Evolutionary conservation across 1,140 invertebrate species (phyloP).

Genomic region (Chymomyza costata): DNA sequence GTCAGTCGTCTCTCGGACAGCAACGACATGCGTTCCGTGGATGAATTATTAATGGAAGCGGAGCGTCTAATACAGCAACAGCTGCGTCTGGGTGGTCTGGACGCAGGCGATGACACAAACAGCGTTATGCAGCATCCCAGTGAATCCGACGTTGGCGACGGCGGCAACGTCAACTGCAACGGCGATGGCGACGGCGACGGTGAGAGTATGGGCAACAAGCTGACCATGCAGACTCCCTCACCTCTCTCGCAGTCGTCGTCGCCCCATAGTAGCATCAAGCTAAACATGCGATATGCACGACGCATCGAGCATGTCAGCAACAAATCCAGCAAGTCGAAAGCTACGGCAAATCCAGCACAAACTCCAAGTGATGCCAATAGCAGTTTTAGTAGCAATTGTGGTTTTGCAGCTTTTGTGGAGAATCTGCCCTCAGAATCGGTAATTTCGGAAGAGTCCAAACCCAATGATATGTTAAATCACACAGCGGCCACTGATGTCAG

Average conservation of each 20-base stretch:
- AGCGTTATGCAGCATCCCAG: background rate
- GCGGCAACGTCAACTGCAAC: background rate
- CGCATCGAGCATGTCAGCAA: constrained; percentile 48
- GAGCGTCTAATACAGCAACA: constrained; percentile 67
- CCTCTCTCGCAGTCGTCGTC: constrained; percentile 44
- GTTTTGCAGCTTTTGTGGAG: constrained; percentile 60
- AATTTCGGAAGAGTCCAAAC: constrained; percentile 70
- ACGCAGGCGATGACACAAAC: background rate
- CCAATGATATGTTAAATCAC: constrained; percentile 49
- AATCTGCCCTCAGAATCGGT: constrained; percentile 67
- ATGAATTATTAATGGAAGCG: constrained; percentile 68
- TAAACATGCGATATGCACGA: constrained; percentile 62
- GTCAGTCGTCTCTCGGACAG: constrained; percentile 63
- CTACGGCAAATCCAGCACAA: constrained; percentile 10
- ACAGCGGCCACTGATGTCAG: constrained; percentile 13
- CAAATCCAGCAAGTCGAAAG: constrained; percentile 5
- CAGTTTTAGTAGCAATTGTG: constrained; percentile 12
- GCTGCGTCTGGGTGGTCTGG: constrained; percentile 30
- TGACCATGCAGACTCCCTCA: constrained; percentile 11
- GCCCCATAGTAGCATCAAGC: constrained; percentile 57
- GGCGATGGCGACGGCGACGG: background rate
- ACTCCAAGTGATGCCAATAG: constrained; percentile 8
- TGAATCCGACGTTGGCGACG: too few species aligned
- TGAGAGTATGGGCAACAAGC: background rate
- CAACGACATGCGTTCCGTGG: constrained; percentile 65